Conservation (phyloP, 2,113 vertebrate species). For the Rhodinocichla rosea region DNA sequence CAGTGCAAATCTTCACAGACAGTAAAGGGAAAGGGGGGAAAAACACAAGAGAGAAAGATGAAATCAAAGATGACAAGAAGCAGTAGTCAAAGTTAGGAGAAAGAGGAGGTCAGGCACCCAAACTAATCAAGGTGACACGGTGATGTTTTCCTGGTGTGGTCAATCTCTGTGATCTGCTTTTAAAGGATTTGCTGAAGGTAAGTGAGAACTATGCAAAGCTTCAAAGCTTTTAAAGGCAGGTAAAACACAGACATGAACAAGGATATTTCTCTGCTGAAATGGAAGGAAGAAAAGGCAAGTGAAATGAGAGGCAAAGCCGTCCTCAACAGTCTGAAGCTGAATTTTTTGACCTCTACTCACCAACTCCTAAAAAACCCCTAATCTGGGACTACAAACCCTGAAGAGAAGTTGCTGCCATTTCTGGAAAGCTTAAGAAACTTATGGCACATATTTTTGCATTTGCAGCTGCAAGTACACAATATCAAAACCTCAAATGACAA, state of each 20-base stretch:
- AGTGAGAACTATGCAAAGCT: neutral
- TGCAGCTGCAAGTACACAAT: neutral
- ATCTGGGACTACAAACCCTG: neutral
- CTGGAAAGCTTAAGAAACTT: neutral
- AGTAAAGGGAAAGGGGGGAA: neutral
- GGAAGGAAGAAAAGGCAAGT: neutral
- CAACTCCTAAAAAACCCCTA: neutral
- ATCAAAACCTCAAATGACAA: neutral
- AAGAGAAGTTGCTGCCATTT: neutral
- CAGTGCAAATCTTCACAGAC: neutral
- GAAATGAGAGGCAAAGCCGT: neutral
- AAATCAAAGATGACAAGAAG: slow-evolving; percentile 16
- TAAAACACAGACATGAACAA: neutral
- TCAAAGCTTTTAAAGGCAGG: neutral
- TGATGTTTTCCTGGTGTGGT: neutral
- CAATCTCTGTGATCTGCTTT: neutral
- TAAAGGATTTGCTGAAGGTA: neutral
- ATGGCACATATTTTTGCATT: neutral
- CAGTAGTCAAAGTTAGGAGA: neutral
- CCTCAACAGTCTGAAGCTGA: neutral
- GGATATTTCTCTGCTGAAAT: neutral
- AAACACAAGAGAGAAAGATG: neutral
- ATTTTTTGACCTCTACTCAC: neutral
- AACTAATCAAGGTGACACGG: neutral
- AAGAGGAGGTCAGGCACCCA: neutral